Evolutionary conservation across 1,140 invertebrate genomes (phyloP).

Genomic region (Orussus abietinus): DNA sequence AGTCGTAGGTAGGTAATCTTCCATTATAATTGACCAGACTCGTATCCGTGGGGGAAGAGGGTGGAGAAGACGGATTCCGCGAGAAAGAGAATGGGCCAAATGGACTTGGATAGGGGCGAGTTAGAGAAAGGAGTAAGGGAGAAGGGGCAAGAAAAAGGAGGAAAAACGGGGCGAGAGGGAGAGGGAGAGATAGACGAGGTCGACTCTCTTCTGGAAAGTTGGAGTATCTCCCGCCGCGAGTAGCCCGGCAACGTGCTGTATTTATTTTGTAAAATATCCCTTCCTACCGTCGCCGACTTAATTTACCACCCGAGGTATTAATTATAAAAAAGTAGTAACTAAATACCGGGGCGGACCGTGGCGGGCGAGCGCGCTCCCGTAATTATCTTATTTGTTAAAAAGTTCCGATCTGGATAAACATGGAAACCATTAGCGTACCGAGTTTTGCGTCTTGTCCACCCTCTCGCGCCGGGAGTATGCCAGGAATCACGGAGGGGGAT

Average conservation of each 20-base stretch:
- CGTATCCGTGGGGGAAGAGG: constrained; percentile 19
- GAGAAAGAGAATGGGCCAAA: too few relatives aligned
- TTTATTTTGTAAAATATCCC: constrained; percentile 40
- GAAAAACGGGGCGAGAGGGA: constrained; percentile 9
- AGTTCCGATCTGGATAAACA: constrained; percentile 46
- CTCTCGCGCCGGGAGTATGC: neutral
- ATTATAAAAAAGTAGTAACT: constrained; percentile 51
- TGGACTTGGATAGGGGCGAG: too few relatives aligned
- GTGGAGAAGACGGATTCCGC: too few relatives aligned
- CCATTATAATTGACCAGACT: constrained; percentile 29
- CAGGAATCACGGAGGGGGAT: neutral
- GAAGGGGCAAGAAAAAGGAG: neutral
- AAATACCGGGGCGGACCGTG: constrained; percentile 38
- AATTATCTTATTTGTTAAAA: constrained; percentile 48
- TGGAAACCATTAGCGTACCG: constrained; percentile 30
- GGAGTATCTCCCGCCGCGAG: constrained; percentile 12
- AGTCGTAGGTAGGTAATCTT: constrained; percentile 24
- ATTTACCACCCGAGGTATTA: constrained; percentile 47
- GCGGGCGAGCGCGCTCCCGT: constrained; percentile 32
- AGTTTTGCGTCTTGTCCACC: neutral
- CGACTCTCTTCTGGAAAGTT: constrained; percentile 23
- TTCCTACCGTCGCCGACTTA: constrained; percentile 33
- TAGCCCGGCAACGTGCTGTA: constrained; percentile 20
- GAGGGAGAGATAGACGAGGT: constrained; percentile 10
- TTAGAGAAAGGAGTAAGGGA: constrained; percentile 1